Evolutionary conservation across 2,797 vertebrate species (phyloP).

Genomic region (Cossypha dichroa): DNA sequence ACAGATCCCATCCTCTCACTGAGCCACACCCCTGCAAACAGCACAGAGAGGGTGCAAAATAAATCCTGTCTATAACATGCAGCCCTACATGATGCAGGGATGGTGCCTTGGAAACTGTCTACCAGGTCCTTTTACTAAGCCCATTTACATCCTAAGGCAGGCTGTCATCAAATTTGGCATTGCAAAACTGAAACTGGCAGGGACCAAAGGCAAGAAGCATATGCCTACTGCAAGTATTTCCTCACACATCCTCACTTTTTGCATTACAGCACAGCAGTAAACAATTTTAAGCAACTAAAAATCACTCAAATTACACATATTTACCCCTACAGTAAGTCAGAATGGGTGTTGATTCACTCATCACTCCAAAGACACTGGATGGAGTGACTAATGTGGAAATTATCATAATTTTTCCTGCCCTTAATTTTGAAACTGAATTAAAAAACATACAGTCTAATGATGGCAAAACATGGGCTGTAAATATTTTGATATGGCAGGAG

Average conservation of each 20-base stretch:
- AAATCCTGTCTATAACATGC: background rate
- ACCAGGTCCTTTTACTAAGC: background rate
- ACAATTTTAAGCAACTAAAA: slow-evolving; percentile 33
- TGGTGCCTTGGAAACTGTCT: background rate
- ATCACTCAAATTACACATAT: slow-evolving; percentile 45
- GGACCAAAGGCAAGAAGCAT: background rate
- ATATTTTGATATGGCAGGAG: slow-evolving; percentile 35
- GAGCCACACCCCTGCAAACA: background rate
- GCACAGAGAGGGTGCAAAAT: background rate
- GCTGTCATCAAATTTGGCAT: slow-evolving; percentile 3
- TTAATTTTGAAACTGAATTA: slow-evolving; percentile 44
- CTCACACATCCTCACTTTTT: background rate
- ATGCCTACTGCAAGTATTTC: background rate
- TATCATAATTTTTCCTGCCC: slow-evolving; percentile 51
- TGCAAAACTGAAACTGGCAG: slow-evolving; percentile 26
- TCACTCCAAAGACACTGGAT: slow-evolving; percentile 40
- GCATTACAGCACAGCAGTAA: background rate
- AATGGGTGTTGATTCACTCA: slow-evolving; percentile 51
- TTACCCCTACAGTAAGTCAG: slow-evolving; percentile 52
- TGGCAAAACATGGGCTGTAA: slow-evolving; percentile 42
- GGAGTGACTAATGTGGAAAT: slow-evolving; percentile 56
- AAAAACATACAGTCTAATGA: slow-evolving; percentile 40
- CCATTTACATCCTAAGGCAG: background rate
- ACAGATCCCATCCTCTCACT: background rate
- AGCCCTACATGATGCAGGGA: background rate